These are phyloP conservation scores for Felis catus DNA, from an alignment of 2,113 vertebrate species.

Conservation along the genomic window F.catus_Fca126_mat1.0 CM031426.1:50579501-50580000, in stretches of 20 bases:
- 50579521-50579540: background rate
- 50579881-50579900: background rate
- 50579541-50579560: background rate
- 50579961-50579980: background rate
- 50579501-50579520: background rate
- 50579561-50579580: background rate
- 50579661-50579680: background rate
- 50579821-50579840: background rate
- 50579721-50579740: background rate
- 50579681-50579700: background rate
- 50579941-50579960: background rate
- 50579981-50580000: background rate
- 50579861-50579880: background rate
- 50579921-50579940: background rate
- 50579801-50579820: background rate
- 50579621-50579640: background rate
- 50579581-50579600: background rate
- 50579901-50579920: constrained; percentile 23
- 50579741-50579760: background rate
- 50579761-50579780: background rate
- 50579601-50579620: background rate
- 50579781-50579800: background rate
- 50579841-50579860: background rate
- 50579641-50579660: constrained; percentile 6
- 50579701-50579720: background rate